A percentile compares a stretch with the other conserved stretches of the same genome.
These are phyloP conservation scores for Sceloporus undulatus DNA, from an alignment of 2,113 vertebrate genomes.

Conservation along the genomic window DNA sequence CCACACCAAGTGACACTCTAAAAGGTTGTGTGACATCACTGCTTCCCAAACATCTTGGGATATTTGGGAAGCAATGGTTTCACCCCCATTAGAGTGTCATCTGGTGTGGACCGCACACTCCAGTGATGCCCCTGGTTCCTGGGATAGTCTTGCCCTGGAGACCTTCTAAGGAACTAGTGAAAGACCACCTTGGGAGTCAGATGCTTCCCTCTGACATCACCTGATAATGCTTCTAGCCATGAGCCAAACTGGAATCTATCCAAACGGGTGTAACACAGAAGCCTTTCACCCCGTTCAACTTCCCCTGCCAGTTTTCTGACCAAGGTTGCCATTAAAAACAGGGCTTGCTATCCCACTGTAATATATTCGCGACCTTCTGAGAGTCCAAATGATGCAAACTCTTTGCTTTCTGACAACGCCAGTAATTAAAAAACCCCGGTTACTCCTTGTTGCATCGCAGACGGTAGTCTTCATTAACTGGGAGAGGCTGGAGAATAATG, in stretches of 20 bases:
- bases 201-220: neutral
- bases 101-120: too few species aligned
- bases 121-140: too few species aligned
- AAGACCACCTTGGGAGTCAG: neutral
- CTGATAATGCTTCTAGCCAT: too few species aligned
- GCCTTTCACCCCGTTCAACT: neutral
- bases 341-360: fast-evolving
- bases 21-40: too few species aligned
- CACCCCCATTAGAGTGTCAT: too few species aligned
- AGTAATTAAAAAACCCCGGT: too few species aligned
- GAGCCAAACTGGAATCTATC: neutral
- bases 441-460: neutral
- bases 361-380: neutral
- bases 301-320: neutral
- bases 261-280: neutral
- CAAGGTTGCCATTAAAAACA: neutral
- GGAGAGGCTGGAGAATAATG: neutral
- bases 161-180: neutral
- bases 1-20: too few species aligned
- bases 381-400: neutral
- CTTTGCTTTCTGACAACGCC: neutral
- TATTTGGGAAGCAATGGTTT: too few species aligned
- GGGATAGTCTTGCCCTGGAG: too few species aligned
- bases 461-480: neutral
- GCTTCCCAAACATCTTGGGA: too few species aligned